Percentiles rank a stretch among this genome's conserved stretches.
phyloP scores from a whole-genome alignment of 1,140 invertebrate species.

The Rhynchophorus ferrugineus region DNA sequence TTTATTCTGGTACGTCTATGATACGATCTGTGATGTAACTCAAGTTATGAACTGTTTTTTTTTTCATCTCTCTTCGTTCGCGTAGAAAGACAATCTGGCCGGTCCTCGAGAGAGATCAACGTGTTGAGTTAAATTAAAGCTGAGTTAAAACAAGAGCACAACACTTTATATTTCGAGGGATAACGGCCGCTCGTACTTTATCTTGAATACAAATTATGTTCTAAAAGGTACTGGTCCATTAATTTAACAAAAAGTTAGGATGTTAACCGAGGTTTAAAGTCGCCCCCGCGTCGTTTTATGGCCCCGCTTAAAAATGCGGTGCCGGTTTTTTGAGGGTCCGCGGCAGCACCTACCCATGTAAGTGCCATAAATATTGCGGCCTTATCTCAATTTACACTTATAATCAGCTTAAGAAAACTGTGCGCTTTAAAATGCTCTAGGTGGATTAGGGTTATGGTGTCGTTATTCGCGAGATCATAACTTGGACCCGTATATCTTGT shows the following conservation, averaged over 20 bases:
- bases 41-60: too few relatives aligned
- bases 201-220: conserved; percentile 32
- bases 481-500: conserved; percentile 33
- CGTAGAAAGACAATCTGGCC: too few relatives aligned
- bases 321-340: conserved; percentile 22
- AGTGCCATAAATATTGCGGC: conserved; percentile 42
- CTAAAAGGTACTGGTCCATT: conserved; percentile 35
- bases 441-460: conserved; percentile 33
- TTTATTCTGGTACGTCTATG: too few relatives aligned
- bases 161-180: conserved; percentile 23
- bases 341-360: conserved; percentile 39
- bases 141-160: conserved; percentile 17
- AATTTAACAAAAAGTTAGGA: conserved; percentile 36
- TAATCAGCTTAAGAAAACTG: conserved; percentile 45
- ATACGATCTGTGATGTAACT: too few relatives aligned
- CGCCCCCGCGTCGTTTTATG: conserved; percentile 21
- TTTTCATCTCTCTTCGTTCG: too few relatives aligned
- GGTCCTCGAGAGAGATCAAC: not conserved
- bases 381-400: conserved; percentile 43
- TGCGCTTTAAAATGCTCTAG: conserved; percentile 41
- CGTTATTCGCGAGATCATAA: conserved; percentile 27
- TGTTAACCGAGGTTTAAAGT: conserved; percentile 28
- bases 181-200: conserved; percentile 27
- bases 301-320: conserved; percentile 25
- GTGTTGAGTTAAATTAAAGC: conserved; percentile 23